Percentiles rank a stretch among this genome's conserved stretches.
Evolutionary conservation across 2,113 vertebrate genomes (phyloP).

Genomic region (Microcebus ravelobensis): DNA sequence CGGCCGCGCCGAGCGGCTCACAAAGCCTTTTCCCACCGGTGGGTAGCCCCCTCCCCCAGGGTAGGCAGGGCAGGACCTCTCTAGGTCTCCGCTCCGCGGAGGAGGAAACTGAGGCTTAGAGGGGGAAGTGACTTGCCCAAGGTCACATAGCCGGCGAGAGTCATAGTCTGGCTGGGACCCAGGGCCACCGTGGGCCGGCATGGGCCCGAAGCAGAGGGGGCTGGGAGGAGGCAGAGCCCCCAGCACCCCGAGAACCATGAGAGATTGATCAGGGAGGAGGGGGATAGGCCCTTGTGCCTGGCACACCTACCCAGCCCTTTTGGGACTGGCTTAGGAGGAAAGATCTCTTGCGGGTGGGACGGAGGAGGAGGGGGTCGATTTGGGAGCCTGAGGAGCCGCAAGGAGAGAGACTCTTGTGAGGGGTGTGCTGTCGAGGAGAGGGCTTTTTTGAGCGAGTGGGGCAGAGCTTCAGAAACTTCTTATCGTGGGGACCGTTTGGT

Average conservation of each 20-base stretch:
- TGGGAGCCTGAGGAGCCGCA: background rate
- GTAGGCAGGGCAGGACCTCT: constrained; percentile 64
- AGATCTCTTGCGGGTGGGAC: background rate
- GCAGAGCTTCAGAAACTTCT: constrained; percentile 70
- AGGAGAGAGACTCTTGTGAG: background rate
- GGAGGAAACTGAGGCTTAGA: constrained; percentile 66
- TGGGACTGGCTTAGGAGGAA: background rate
- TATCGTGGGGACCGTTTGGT: background rate
- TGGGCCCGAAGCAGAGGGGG: background rate
- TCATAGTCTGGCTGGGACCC: constrained; percentile 32
- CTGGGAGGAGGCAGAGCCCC: background rate
- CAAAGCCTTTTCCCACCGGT: constrained; percentile 62
- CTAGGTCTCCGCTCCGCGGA: background rate
- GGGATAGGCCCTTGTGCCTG: constrained; percentile 21
- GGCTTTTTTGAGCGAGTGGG: constrained; percentile 29
- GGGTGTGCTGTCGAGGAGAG: background rate
- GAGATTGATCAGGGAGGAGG: background rate
- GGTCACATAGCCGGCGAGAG: constrained; percentile 68
- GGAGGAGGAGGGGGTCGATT: background rate
- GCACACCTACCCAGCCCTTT: constrained; percentile 47
- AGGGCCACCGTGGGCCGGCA: constrained; percentile 35
- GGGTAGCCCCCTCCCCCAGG: constrained; percentile 56
- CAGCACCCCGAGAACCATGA: background rate
- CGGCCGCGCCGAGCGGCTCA: constrained; percentile 30
- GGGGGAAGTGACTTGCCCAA: constrained; percentile 79